A percentile compares a stretch with the other conserved stretches of the same genome.
Conservation (phyloP, 2,888 invertebrate species). For the Alviniconcha strummeri region DNA sequence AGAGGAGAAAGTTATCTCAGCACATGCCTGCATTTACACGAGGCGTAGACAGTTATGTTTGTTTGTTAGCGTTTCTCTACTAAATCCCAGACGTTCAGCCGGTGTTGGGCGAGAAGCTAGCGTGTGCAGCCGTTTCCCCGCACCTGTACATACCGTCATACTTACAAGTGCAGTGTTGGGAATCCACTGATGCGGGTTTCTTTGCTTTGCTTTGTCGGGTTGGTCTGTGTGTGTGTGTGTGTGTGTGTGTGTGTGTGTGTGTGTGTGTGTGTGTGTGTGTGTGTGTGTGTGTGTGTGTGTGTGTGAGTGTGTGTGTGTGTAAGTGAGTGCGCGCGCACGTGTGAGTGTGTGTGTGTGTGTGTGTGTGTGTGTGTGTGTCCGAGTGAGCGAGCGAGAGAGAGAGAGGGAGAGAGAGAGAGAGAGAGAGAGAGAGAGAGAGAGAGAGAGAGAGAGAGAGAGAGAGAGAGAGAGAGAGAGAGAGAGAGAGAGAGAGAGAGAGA, state of each 20-base stretch:
- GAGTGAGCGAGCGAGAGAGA: neutral
- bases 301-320: slow-evolving; percentile 1
- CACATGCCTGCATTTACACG: too few species aligned
- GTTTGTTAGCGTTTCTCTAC: too few species aligned
- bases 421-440: neutral
- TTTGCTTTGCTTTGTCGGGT: neutral
- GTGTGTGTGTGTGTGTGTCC: neutral
- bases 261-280: neutral
- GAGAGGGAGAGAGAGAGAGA: neutral
- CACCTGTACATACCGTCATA: too few species aligned
- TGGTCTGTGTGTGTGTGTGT: neutral
- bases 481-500: neutral
- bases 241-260: neutral
- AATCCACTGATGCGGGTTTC: neutral
- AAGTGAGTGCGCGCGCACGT: neutral
- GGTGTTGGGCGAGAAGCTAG: too few species aligned
- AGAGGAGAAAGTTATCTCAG: too few species aligned
- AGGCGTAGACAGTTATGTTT: too few species aligned
- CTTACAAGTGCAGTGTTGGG: neutral
- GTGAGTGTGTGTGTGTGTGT: neutral
- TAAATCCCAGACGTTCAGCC: too few species aligned
- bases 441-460: neutral
- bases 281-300: neutral
- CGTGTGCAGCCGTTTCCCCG: too few species aligned
- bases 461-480: neutral